A percentile compares a stretch with the other conserved stretches of the same genome.
phyloP scores from a whole-genome alignment of 2,113 vertebrate genomes.

The Etia nguti region DNA sequence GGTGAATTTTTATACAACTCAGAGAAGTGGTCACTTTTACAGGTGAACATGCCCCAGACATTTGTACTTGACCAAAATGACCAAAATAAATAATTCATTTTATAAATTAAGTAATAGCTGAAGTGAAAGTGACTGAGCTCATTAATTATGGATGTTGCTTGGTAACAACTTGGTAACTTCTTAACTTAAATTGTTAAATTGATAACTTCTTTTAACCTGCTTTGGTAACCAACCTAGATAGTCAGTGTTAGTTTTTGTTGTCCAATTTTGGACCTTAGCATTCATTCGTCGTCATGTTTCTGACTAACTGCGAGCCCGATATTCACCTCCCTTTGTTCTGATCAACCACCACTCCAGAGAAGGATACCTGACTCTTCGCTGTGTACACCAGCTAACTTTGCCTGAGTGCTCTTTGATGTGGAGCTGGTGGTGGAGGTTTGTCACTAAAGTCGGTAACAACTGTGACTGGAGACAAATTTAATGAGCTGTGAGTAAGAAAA shows the following conservation, averaged over 20 bases:
- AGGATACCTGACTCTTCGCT: neutral
- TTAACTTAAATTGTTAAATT: fast-evolving
- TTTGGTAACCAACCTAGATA: fast-evolving
- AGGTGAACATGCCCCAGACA: too few species aligned
- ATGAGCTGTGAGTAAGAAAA: neutral
- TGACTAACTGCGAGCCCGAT: neutral
- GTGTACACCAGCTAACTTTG: fast-evolving
- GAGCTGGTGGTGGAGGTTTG: neutral
- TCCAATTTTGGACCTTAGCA: neutral
- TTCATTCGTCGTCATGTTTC: neutral
- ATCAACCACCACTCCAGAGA: neutral
- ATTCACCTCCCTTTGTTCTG: neutral
- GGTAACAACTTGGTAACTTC: neutral
- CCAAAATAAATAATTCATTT: too few species aligned
- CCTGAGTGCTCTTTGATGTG: neutral
- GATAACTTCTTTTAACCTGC: neutral
- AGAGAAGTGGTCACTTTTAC: too few species aligned
- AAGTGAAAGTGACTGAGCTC: too few species aligned
- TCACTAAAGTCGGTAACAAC: neutral
- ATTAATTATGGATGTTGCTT: too few species aligned
- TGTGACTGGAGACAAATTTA: neutral
- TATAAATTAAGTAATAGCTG: too few species aligned
- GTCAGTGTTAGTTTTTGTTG: neutral
- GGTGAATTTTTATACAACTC: too few species aligned
- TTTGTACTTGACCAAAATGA: too few species aligned